Evolutionary conservation across 92 coral and sea anemone genomes (phyloP).

Genomic region (Phenganax subtilis): DNA sequence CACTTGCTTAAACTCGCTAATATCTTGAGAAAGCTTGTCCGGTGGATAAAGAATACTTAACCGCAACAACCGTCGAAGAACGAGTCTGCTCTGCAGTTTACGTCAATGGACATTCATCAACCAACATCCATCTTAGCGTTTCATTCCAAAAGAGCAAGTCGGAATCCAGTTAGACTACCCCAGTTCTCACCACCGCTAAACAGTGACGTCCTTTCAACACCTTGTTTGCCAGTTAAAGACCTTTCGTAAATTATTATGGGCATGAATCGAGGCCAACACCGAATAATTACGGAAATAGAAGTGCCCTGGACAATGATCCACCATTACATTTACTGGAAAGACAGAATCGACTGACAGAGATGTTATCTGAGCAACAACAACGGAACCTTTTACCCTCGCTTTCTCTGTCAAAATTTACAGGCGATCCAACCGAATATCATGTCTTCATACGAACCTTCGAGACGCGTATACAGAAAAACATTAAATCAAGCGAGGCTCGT

Average conservation of each 20-base stretch:
- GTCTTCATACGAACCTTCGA: neutral
- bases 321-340: neutral
- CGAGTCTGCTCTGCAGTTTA: neutral
- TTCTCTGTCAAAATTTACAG: neutral
- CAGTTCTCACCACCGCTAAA: neutral
- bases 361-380: neutral
- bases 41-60: neutral
- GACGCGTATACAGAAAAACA: neutral
- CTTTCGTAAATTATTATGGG: neutral
- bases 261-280: neutral
- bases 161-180: neutral
- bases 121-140: neutral
- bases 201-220: neutral
- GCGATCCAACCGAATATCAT: constrained; percentile 13
- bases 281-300: neutral
- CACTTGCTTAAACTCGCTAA: neutral
- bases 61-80: neutral
- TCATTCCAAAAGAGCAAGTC: neutral
- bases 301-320: neutral
- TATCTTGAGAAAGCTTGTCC: neutral
- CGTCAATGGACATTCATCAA: neutral
- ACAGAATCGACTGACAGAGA: constrained; percentile 4
- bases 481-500: too few relatives aligned
- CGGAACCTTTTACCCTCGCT: neutral
- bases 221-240: neutral